Base-by-base conservation (phyloP, 2,888 invertebrate genomes). In the Orchesella flavescens region DNA sequence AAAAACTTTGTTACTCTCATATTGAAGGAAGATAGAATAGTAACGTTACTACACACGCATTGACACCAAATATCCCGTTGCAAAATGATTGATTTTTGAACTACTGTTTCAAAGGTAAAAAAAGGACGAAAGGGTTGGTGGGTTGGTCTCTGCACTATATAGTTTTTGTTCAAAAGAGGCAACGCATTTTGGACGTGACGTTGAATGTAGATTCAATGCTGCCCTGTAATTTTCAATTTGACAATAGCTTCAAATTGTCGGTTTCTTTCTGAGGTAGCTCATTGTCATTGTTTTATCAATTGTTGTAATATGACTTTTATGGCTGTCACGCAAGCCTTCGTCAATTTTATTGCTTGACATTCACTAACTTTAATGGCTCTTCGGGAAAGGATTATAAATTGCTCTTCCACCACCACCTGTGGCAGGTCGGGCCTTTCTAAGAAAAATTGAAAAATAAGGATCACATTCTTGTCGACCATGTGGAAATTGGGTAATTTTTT, bases 41-140 rank as follows among this genome's bases (percentile, higher is more conserved):
- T n/a, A n/a, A n/a, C n/a, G n/a, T n/a, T n/a, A 34, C 34, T 34
- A 34, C 34, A 34, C 34, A 7, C 34, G 34, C 34, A 34, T 34
- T 34, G 34, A 34, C 34, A 34, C 2, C 2, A 34, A 34, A 34
- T 49, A 46, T 75, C 53, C 75, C 75, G 75, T 76, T 76, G 55
- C 46, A 46, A 76, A 10, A 76, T 66, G 75, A 76, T 76, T 76
- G 75, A 66, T 55, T 75, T 65, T 65, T 53, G 21, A 12, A 63
- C 24, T 57, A 57, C 10, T 34, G 34, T 34, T 34, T 34, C 34
- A 34, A 34, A 7, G 2, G 7, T 34, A 34, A 34, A 34, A n/a
- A 34, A 34, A 34, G 34, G 34, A 34, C 34, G 7, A 34, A 34
- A 7, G 34, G 34, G n/a, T n/a, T n/a, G n/a, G n/a, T n/a, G n/a